A percentile compares a stretch with the other conserved stretches of the same genome.
These are phyloP conservation scores for Spodoptera picta DNA, from an alignment of 2,888 invertebrate genomes.

Conservation along the genomic window DNA sequence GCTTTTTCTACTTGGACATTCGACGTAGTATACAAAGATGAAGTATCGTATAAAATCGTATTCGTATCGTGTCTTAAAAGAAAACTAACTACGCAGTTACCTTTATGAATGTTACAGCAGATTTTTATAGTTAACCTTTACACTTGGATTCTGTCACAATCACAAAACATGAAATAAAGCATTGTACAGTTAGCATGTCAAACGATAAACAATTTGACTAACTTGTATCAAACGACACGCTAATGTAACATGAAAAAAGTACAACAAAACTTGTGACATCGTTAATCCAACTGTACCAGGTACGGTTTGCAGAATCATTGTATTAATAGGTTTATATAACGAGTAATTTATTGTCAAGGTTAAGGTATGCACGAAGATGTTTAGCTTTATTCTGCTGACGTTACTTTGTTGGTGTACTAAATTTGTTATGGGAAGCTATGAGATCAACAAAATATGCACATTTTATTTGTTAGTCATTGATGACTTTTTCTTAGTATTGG, in stretches of 20 bases:
- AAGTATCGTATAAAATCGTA: too few relatives aligned
- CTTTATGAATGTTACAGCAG: too few relatives aligned
- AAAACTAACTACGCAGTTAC: too few relatives aligned
- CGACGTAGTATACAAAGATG: too few relatives aligned
- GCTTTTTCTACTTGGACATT: too few relatives aligned
- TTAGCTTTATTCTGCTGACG: slow-evolving; percentile 40
- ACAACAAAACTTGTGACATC: slow-evolving; percentile 42
- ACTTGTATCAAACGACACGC: slow-evolving; percentile 42
- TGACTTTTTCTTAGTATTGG: too few relatives aligned
- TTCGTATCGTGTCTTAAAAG: too few relatives aligned
- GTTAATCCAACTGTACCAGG: slow-evolving; percentile 49
- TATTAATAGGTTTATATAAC: slow-evolving; percentile 50
- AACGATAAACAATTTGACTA: slow-evolving; percentile 48
- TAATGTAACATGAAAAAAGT: slow-evolving; percentile 45
- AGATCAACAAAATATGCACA: slow-evolving; percentile 3
- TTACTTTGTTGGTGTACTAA: slow-evolving; percentile 17
- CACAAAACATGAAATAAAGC: slow-evolving; percentile 16
- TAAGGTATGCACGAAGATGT: slow-evolving; percentile 48
- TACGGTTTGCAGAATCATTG: slow-evolving; percentile 40
- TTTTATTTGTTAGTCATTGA: slow-evolving; percentile 1
- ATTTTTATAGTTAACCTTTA: too few relatives aligned
- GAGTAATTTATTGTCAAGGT: slow-evolving; percentile 55
- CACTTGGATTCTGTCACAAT: slow-evolving; percentile 1
- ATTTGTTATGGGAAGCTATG: slow-evolving; percentile 15
- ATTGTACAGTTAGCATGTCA: slow-evolving; percentile 29